Conservation (phyloP, 30 jellyfish, hydroid and myxozoan species). For the Mastigias papua region DNA sequence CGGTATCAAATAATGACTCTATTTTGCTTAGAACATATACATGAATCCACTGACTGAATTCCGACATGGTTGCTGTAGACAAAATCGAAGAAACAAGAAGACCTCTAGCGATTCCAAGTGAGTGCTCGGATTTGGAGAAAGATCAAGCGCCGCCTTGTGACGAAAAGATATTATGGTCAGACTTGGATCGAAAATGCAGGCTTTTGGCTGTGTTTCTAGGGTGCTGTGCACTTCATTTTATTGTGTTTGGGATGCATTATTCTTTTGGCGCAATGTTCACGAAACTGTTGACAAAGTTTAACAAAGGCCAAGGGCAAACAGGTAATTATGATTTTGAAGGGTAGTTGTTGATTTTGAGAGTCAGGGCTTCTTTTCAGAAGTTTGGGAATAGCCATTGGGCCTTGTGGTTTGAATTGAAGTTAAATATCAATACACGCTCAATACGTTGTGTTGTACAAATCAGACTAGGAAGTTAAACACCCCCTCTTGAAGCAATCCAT, state of each 20-base stretch:
- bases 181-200: conserved; percentile 31
- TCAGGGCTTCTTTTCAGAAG: no score
- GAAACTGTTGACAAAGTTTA: conserved; percentile 68
- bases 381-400: no score
- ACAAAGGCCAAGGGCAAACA: conserved; percentile 92
- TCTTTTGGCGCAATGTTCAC: conserved; percentile 93
- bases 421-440: no score
- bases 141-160: background rate
- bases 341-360: no score
- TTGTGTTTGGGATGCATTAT: conserved; percentile 97
- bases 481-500: no score
- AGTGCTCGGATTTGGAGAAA: background rate
- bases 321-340: conserved; percentile 54
- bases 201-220: conserved; percentile 76
- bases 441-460: no score
- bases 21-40: background rate
- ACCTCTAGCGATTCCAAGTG: background rate
- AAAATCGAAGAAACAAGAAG: background rate
- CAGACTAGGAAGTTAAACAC: no score
- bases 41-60: background rate
- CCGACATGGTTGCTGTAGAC: background rate
- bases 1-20: background rate
- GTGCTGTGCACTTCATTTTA: conserved; percentile 76
- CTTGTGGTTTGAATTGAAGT: no score
- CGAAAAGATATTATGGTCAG: background rate